Evolutionary conservation across 2,797 vertebrate species (phyloP), one percentile per base, ranked within the genome.

Genomic region (Aldrovandia affinis): DNA sequence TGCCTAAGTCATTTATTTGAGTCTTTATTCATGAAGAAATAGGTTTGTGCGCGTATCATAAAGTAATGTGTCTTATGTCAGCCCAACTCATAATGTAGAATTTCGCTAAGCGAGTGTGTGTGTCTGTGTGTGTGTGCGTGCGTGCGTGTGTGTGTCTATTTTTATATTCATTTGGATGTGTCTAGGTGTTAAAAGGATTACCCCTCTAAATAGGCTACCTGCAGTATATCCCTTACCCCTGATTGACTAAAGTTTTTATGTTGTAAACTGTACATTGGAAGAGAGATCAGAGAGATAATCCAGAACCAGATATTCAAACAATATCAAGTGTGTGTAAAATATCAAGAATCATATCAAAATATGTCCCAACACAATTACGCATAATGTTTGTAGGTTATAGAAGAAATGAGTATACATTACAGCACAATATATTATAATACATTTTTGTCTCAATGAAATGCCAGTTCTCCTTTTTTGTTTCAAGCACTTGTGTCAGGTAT

Each of bases 181-280:
- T 86, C 78, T 80, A 55, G 80, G 86, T 88, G 89, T 88, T 88
- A 83, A 83, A 78, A 39, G 85, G 88, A 90, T 92, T 87, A 90
- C 83, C 88, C 84, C 83, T 61, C 83, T 83, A 88, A 83, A 85
- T 83, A 85, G 68, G 83, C 81, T 86, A 85, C 88, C 80, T 87
- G 33, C 30, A n/a, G 28, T 20, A 75, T 86, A 77, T 88, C 86
- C 73, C 33, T 86, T 83, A 83, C 83, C 81, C 79, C 59, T 54
- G 42, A 54, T 42, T 18, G 61, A 39, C 78, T 63, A 22, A 65
- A 44, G 83, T 59, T 82, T 52, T 50, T 44, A 44, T 47, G 20
- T 20, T 8, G 22, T 25, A n/a, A 44, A 10, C 12, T 70, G 28
- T 18, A 70, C 36, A 2, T 18, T 63, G n/a, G 33, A 42, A 36